Conservation (phyloP, 2,888 invertebrate genomes). For the Pyrochroa serraticornis region DNA sequence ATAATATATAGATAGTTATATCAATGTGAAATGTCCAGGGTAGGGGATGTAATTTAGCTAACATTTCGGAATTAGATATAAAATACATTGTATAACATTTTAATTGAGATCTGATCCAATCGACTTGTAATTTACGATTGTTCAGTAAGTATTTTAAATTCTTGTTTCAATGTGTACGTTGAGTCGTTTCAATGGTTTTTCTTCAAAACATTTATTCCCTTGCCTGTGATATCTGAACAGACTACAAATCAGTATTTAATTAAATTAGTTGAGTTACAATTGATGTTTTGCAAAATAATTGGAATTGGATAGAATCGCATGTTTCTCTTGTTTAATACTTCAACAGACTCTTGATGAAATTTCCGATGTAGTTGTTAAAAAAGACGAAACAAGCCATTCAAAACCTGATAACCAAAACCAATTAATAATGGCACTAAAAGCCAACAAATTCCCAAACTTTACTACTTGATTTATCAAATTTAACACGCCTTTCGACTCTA, state of each 20-base stretch:
- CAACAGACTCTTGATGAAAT: too few relatives aligned
- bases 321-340: too few relatives aligned
- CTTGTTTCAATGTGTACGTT: slow-evolving; percentile 2
- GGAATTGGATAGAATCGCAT: too few relatives aligned
- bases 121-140: not conserved
- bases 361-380: too few relatives aligned
- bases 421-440: slow-evolving; percentile 16
- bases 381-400: too few relatives aligned
- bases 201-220: slow-evolving; percentile 40
- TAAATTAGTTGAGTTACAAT: slow-evolving; percentile 7
- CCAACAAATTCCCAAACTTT: slow-evolving; percentile 16
- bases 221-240: slow-evolving; percentile 52
- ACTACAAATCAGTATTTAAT: slow-evolving; percentile 51
- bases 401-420: too few relatives aligned
- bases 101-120: slow-evolving; percentile 15
- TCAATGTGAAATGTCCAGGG: slow-evolving; percentile 53
- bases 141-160: slow-evolving; percentile 6
- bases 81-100: slow-evolving; percentile 11
- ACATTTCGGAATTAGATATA: slow-evolving; percentile 39
- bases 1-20: slow-evolving; percentile 47
- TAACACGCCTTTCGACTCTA: slow-evolving; percentile 23
- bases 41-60: slow-evolving; percentile 49
- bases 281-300: too few relatives aligned
- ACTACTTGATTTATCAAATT: slow-evolving; percentile 23
- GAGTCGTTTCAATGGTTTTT: slow-evolving; percentile 10